Conservation (phyloP, 2,888 invertebrate species). For the Aphrophora alni region DNA sequence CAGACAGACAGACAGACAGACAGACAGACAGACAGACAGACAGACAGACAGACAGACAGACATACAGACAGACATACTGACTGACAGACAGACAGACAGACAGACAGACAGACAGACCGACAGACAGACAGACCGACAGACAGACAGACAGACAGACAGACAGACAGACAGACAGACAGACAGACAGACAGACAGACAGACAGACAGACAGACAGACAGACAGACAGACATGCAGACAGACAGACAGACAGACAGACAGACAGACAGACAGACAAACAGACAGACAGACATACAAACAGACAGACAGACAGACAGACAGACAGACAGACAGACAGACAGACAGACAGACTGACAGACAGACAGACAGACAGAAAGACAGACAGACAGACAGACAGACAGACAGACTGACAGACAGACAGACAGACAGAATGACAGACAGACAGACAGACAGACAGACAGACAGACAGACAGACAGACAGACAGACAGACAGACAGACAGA, state of each 20-base stretch:
- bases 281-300: no score
- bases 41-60: no score
- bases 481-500: slow-evolving; percentile 40
- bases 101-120: slow-evolving; percentile 7
- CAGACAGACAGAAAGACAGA: no score
- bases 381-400: slow-evolving; percentile 40
- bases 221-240: no score
- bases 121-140: no score
- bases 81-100: slow-evolving; percentile 21
- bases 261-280: no score
- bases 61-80: slow-evolving; percentile 27
- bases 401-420: slow-evolving; percentile 35
- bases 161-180: slow-evolving; percentile 6
- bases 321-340: slow-evolving; percentile 36
- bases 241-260: slow-evolving; percentile 27
- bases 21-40: background rate
- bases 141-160: no score
- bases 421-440: no score
- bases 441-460: slow-evolving; percentile 37
- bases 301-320: slow-evolving; percentile 28
- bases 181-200: no score
- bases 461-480: slow-evolving; percentile 36
- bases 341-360: slow-evolving; percentile 40
- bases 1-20: slow-evolving; percentile 35
- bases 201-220: background rate